Conservation (phyloP, 2,888 invertebrate species). For the Tenthredo scrophulariae region DNA sequence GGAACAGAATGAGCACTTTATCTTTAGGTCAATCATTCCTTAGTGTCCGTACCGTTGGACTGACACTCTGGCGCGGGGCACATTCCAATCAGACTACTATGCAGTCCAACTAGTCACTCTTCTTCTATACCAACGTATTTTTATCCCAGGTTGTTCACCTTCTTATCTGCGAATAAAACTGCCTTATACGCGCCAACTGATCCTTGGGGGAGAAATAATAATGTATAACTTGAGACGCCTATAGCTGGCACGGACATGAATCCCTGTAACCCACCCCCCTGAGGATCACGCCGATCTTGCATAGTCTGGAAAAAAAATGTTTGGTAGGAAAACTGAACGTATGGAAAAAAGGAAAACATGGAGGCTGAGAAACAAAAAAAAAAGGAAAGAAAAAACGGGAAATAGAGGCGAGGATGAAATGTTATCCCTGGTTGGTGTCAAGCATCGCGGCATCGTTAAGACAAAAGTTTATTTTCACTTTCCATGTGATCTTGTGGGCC, state of each 20-base stretch:
- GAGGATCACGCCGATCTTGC: not conserved
- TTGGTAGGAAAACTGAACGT: not conserved
- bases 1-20: constrained; percentile 71
- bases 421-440: constrained; percentile 44
- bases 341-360: not conserved
- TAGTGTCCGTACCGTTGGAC: constrained; percentile 61
- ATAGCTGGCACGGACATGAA: not conserved
- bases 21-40: constrained; percentile 74
- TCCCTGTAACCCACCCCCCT: not conserved
- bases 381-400: not conserved
- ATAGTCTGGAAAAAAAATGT: not conserved
- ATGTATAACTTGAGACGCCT: not conserved
- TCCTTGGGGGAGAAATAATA: not conserved
- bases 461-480: constrained; percentile 50
- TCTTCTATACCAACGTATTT: constrained; percentile 71
- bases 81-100: constrained; percentile 74
- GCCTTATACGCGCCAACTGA: constrained; percentile 25
- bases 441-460: constrained; percentile 41
- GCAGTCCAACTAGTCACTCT: constrained; percentile 66
- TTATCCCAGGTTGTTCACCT: constrained; percentile 77
- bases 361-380: not conserved
- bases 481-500: constrained; percentile 24
- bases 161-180: constrained; percentile 69
- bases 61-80: constrained; percentile 70
- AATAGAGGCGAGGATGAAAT: not conserved